A percentile compares a stretch with the other conserved stretches of the same genome.
These are phyloP conservation scores for Piprites chloris DNA, from an alignment of 2,113 vertebrate genomes.

Conservation along the genomic window DNA sequence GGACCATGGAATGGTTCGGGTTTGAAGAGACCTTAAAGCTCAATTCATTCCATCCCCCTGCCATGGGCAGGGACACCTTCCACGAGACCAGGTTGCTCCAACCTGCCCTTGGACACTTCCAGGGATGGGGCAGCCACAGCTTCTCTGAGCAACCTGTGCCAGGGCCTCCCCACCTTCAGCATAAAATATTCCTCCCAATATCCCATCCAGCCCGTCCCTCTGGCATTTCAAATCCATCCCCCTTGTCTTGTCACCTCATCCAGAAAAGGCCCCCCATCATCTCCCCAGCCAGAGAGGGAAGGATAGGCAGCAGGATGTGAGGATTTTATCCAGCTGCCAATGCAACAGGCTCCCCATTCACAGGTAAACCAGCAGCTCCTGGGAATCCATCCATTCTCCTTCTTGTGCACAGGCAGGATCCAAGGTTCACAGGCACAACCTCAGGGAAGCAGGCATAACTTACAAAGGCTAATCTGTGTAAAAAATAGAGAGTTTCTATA, in stretches of 20 bases:
- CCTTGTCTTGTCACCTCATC: background rate
- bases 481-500: background rate
- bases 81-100: fast-evolving
- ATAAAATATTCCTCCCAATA: background rate
- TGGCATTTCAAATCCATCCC: background rate
- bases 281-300: background rate
- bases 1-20: background rate
- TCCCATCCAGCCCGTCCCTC: background rate
- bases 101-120: background rate
- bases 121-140: background rate
- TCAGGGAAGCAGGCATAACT: background rate
- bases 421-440: background rate
- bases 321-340: background rate
- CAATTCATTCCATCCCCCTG: background rate
- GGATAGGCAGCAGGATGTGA: background rate
- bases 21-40: background rate
- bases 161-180: background rate
- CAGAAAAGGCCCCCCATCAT: background rate
- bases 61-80: background rate
- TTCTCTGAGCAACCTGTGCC: background rate
- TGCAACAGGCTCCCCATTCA: background rate
- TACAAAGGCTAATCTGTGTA: background rate
- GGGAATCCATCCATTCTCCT: background rate
- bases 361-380: background rate
- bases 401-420: background rate